A percentile compares a stretch with the other conserved stretches of the same genome.
These are phyloP conservation scores for Orchesella cincta DNA, from an alignment of 1,140 invertebrate species.

Conservation along the genomic window DNA sequence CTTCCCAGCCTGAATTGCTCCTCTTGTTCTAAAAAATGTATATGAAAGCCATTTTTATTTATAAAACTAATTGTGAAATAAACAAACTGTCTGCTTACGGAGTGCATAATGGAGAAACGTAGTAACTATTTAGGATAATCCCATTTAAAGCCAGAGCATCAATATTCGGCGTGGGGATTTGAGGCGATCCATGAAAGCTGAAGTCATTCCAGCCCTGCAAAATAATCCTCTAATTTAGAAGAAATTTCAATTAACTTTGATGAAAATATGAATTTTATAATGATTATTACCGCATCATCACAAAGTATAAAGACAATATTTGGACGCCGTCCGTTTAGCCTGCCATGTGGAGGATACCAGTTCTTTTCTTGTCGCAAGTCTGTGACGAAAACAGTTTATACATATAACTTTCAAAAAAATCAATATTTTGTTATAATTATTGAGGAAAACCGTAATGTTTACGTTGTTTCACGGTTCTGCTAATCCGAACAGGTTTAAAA, in stretches of 20 bases:
- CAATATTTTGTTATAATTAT: too few relatives aligned
- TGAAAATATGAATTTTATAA: neutral
- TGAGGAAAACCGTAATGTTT: too few relatives aligned
- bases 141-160: slow-evolving; percentile 78
- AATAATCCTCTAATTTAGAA: neutral
- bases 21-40: slow-evolving; percentile 61
- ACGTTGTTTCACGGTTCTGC: too few relatives aligned
- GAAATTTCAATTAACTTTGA: neutral
- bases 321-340: slow-evolving; percentile 48
- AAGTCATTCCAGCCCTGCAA: slow-evolving; percentile 84
- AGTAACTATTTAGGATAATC: slow-evolving; percentile 73
- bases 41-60: neutral
- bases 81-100: slow-evolving; percentile 51
- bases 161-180: slow-evolving; percentile 82
- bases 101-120: slow-evolving; percentile 74
- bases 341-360: too few relatives aligned
- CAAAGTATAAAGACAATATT: slow-evolving; percentile 57
- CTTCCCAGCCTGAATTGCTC: slow-evolving; percentile 76
- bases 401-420: too few relatives aligned
- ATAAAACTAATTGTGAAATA: neutral
- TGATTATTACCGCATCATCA: slow-evolving; percentile 57
- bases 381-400: too few relatives aligned
- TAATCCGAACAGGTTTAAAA: too few relatives aligned
- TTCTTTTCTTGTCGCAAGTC: too few relatives aligned
- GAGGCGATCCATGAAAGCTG: slow-evolving; percentile 81